Conservation (phyloP, 2,888 invertebrate species). For the Acanthosepion pharaonis region DNA sequence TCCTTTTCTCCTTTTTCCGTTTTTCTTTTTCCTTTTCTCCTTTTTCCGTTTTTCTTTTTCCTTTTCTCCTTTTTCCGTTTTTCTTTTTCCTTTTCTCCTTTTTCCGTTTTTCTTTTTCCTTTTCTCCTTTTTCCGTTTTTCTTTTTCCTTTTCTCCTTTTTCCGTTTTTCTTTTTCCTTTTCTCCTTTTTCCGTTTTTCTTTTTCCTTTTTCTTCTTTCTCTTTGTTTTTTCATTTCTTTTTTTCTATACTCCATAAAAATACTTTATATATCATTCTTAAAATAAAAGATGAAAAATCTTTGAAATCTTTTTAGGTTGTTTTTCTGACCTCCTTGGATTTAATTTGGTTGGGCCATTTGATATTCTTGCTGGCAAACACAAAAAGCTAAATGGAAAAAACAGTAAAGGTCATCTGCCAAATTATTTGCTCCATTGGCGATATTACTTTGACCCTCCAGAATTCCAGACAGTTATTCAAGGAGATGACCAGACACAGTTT, state of each 20-base stretch:
- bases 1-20: no score
- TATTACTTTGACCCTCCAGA: slow-evolving; percentile 96
- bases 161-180: no score
- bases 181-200: not conserved
- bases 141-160: not conserved
- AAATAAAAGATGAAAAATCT: slow-evolving; percentile 47
- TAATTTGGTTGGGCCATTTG: slow-evolving; percentile 89
- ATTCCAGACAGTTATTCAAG: slow-evolving; percentile 80
- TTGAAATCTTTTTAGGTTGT: slow-evolving; percentile 76
- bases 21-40: no score
- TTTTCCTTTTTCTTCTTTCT: not conserved
- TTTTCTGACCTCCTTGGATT: slow-evolving; percentile 81
- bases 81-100: no score
- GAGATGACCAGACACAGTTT: slow-evolving; percentile 81
- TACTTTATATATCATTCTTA: not conserved
- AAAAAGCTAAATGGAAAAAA: slow-evolving; percentile 61
- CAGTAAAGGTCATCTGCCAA: slow-evolving; percentile 76
- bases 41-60: no score
- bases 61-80: no score
- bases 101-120: no score
- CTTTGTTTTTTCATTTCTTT: not conserved
- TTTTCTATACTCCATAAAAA: not conserved
- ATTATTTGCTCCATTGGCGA: slow-evolving; percentile 87
- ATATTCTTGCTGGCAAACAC: slow-evolving; percentile 79
- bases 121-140: not conserved